These are phyloP conservation scores for Aphelocoma coerulescens DNA, from an alignment of 2,113 vertebrate species.

Conservation along the genomic window DNA sequence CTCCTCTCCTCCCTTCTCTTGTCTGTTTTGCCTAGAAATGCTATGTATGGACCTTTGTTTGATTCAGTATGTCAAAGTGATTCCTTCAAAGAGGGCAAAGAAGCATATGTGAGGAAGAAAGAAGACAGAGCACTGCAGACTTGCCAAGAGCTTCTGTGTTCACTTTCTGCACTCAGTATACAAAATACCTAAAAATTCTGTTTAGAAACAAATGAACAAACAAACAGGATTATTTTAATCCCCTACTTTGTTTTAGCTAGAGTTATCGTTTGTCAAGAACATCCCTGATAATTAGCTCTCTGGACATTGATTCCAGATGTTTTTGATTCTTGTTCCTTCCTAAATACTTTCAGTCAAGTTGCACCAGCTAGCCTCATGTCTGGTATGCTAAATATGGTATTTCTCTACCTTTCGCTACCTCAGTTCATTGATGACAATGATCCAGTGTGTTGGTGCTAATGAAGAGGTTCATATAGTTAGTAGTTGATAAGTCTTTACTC, in stretches of 20 bases:
- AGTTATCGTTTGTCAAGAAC: not conserved
- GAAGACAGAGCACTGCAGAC: not conserved
- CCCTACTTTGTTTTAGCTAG: not conserved
- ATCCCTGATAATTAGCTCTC: not conserved
- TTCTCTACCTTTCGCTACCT: not conserved
- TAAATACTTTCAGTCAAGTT: not conserved
- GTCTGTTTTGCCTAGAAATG: not conserved
- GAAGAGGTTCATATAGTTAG: rapidly evolving
- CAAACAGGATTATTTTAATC: not conserved
- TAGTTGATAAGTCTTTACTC: not conserved
- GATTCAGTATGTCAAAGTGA: constrained; percentile 21
- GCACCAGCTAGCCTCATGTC: not conserved
- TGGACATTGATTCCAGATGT: not conserved
- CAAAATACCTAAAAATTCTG: not conserved
- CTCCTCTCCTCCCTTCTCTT: not conserved
- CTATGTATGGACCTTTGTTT: not conserved
- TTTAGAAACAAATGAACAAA: not conserved
- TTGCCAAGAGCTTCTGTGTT: not conserved
- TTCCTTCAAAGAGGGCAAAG: constrained; percentile 8
- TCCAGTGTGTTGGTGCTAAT: not conserved
- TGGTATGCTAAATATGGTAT: not conserved
- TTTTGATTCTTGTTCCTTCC: not conserved
- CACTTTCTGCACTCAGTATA: not conserved
- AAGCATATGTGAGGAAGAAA: not conserved
- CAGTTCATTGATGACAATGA: not conserved